Base-by-base conservation (phyloP, 2,113 vertebrate species). In the Elephantulus edwardii region DNA sequence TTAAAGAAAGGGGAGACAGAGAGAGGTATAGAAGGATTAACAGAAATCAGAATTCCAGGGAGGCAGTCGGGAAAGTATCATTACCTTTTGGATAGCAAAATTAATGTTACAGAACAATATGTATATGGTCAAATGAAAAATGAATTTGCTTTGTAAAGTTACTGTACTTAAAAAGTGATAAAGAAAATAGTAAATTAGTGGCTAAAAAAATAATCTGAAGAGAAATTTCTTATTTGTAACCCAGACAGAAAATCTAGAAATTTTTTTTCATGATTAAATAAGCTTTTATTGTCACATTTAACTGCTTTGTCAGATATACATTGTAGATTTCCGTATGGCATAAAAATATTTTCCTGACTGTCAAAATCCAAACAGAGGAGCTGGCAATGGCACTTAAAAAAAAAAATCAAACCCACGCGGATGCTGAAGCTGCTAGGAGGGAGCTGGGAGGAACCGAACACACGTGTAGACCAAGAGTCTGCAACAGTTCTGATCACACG, bases 241-340 rank as follows among this genome's bases (percentile, higher is more conserved):
- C 82, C 72, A 82, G 38, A 70, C 3, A 2, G 24, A 56, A 92
- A 60, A 60, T 60, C 58, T 60, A 60, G 58, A 26, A 24, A n/a
- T n/a, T n/a, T n/a, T n/a, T n/a, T n/a, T n/a, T 77, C 92, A 91
- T 96, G 97, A 97, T 98, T 97, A 98, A 98, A 97, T 97, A 98
- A 96, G 95, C 91, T 95, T 98, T 98, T 98, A 98, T 98, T 98
- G 97, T 98, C 97, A 98, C 97, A 97, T 97, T 86, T n/a, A 97
- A 97, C 97, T 97, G 97, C 96, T 97, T 97, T 86, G 97, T 97
- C 97, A 95, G 97, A 95, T 96, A 96, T 95, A 98, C 97, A 98
- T 90, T 94, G 97, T 96, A 97, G 96, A 95, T 96, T 97, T 97
- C 88, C 87, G 97, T 97, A 96, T 81, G 80, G 96, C 95, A 97